phyloP scores from a whole-genome alignment of 2,797 vertebrate genomes.

The Sternotherus odoratus region DNA sequence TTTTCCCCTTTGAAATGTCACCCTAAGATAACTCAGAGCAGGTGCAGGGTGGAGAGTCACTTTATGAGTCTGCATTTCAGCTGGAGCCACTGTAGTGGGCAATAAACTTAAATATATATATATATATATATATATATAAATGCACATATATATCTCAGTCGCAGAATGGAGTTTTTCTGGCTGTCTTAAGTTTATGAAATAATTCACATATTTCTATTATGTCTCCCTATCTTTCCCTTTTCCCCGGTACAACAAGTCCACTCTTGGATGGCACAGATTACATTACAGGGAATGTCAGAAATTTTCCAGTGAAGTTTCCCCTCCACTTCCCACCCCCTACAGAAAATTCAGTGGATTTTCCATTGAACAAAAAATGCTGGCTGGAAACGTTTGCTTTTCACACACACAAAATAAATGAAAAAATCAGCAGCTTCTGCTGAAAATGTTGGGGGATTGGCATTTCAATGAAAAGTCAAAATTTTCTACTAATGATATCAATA shows the following conservation, averaged over 20 bases:
- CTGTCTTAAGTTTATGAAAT: accelerated
- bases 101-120: not conserved
- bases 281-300: not conserved
- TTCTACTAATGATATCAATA: not conserved
- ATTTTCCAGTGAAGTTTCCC: not conserved
- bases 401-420: not conserved
- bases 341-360: not conserved
- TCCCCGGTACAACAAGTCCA: not conserved
- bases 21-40: not conserved
- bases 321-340: not conserved
- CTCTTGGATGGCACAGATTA: not conserved
- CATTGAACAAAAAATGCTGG: not conserved
- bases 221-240: not conserved
- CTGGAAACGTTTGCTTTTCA: not conserved
- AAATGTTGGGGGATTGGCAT: not conserved
- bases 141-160: not conserved
- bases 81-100: not conserved
- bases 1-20: not conserved
- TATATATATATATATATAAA: too few relatives aligned
- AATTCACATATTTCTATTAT: not conserved
- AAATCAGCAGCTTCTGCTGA: not conserved
- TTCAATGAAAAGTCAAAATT: not conserved
- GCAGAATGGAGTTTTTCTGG: not conserved
- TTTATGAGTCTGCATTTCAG: not conserved
- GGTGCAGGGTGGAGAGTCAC: not conserved